phyloP scores from a whole-genome alignment of 2,797 vertebrate genomes.

The Sebastes itinus region DNA sequence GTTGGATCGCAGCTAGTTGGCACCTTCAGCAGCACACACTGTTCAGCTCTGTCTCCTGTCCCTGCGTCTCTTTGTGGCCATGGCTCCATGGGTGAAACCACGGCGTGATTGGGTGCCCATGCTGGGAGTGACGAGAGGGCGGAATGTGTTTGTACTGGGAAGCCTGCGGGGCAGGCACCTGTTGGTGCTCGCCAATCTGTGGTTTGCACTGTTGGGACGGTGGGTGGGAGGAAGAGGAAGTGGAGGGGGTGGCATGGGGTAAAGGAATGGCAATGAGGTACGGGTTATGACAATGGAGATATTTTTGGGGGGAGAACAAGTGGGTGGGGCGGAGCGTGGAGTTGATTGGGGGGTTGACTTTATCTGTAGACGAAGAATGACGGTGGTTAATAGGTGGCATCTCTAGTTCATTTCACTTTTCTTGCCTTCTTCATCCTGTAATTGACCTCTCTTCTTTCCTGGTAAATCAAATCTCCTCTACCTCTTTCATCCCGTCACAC shows the following conservation, averaged over 20 bases:
- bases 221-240: conserved; percentile 52
- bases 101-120: conserved; percentile 64
- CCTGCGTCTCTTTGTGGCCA: conserved; percentile 35
- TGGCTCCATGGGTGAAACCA: conserved; percentile 54
- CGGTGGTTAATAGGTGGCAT: not conserved
- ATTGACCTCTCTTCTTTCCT: not conserved
- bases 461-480: not conserved
- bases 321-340: conserved; percentile 5
- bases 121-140: conserved; percentile 74
- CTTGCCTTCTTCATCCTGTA: not conserved
- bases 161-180: conserved; percentile 79
- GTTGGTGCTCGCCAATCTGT: conserved; percentile 79
- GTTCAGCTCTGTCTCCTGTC: conserved; percentile 21
- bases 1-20: not conserved
- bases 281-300: conserved; percentile 71
- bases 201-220: conserved; percentile 56
- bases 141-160: conserved; percentile 77
- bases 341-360: conserved; percentile 26
- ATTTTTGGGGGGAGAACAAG: conserved; percentile 71
- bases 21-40: conserved; percentile 8
- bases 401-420: not conserved
- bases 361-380: conserved; percentile 13
- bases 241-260: conserved; percentile 36
- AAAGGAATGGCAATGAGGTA: conserved; percentile 34
- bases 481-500: not conserved